phyloP scores from a whole-genome alignment of 2,797 vertebrate species.

The Hephaestus fuliginosus region DNA sequence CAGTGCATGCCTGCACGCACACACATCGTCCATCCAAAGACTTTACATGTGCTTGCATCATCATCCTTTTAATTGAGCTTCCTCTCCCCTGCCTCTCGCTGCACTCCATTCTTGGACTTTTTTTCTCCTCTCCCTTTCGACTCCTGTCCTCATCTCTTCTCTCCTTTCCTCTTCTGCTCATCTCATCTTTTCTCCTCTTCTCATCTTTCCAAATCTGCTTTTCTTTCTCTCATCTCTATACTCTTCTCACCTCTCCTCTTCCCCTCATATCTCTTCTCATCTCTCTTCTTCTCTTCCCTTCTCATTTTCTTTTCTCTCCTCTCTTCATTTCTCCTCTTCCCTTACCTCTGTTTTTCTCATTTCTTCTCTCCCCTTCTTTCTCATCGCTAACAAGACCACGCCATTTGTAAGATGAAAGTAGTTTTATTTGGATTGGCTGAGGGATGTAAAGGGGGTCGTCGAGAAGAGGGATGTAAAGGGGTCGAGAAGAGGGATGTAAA shows the following conservation, averaged over 20 bases:
- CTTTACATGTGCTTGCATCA: slow-evolving; percentile 80
- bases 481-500: too few relatives aligned
- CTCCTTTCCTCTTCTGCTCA: neutral
- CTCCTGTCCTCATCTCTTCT: neutral
- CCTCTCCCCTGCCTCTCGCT: slow-evolving; percentile 45
- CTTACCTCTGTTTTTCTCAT: too few relatives aligned
- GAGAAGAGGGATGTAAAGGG: too few relatives aligned
- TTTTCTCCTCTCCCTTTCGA: slow-evolving; percentile 1
- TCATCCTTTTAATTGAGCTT: slow-evolving; percentile 70
- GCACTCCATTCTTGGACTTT: slow-evolving; percentile 28
- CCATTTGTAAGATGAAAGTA: too few relatives aligned
- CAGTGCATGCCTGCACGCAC: neutral
- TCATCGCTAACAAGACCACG: too few relatives aligned
- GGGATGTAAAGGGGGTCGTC: too few relatives aligned
- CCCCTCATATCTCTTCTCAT: neutral
- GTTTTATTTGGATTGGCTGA: too few relatives aligned
- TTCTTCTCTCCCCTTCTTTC: too few relatives aligned
- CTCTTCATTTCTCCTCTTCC: neutral
- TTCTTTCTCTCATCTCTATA: neutral
- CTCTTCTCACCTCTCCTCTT: neutral
- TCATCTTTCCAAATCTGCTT: neutral
- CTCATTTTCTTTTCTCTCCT: neutral
- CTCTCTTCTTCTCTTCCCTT: slow-evolving; percentile 10
- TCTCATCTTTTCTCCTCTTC: neutral
- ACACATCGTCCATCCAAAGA: slow-evolving; percentile 32